Evolutionary conservation across 2,797 vertebrate genomes (phyloP).

Genomic region (Petrocephalus sullivani): DNA sequence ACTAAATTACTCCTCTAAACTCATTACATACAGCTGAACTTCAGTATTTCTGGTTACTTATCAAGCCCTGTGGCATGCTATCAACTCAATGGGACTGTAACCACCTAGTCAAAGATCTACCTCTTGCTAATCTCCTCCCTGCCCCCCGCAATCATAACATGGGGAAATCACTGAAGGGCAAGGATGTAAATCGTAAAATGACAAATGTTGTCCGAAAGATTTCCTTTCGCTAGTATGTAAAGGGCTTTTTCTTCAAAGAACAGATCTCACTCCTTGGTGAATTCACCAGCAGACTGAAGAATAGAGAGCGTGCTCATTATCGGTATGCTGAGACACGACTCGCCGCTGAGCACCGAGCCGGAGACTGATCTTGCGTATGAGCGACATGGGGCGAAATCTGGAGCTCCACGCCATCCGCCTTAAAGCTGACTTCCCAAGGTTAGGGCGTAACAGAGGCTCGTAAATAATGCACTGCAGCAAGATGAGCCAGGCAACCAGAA

Average conservation of each 20-base stretch:
- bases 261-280: not conserved
- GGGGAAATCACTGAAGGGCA: not conserved
- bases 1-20: not conserved
- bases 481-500: constrained; percentile 27
- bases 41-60: not conserved
- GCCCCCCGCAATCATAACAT: not conserved
- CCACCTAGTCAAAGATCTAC: not conserved
- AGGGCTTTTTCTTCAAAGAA: not conserved
- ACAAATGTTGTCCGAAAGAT: not conserved
- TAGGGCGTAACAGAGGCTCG: not conserved
- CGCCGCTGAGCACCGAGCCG: not conserved
- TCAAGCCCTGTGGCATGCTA: not conserved
- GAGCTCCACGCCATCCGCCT: not conserved
- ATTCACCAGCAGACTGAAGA: not conserved
- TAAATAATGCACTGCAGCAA: constrained; percentile 51
- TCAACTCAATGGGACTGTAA: not conserved
- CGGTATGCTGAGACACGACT: not conserved
- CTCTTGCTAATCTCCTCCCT: not conserved
- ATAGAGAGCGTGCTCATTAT: not conserved
- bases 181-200: not conserved
- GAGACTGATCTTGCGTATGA: not conserved
- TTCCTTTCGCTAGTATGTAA: not conserved
- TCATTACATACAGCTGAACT: not conserved
- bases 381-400: not conserved
- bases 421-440: not conserved